Conservation (phyloP, 2,113 vertebrate genomes). For the Phodopus roborovskii region DNA sequence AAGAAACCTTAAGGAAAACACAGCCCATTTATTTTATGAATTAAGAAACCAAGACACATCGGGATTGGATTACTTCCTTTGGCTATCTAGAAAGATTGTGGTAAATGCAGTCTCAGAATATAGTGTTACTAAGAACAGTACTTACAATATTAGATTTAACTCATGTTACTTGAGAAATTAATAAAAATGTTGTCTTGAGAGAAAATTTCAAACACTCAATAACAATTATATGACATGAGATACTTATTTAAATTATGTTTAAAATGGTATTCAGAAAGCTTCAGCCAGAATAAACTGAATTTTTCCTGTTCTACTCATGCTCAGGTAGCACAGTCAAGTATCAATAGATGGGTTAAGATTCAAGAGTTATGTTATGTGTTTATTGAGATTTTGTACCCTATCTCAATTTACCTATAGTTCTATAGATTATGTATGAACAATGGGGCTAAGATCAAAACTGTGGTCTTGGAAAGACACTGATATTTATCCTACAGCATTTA, state of each 20-base stretch:
- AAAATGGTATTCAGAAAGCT: not conserved
- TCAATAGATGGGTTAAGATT: not conserved
- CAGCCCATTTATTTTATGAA: conserved; percentile 70
- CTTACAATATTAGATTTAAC: conserved; percentile 12
- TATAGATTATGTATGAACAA: too few relatives aligned
- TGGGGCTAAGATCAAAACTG: not conserved
- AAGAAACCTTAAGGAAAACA: conserved; percentile 48
- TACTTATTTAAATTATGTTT: not conserved
- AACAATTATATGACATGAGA: conserved; percentile 25
- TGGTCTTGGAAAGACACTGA: not conserved
- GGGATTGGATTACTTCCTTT: conserved; percentile 33
- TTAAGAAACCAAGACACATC: conserved; percentile 62
- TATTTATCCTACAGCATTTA: not conserved
- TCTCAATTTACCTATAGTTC: not conserved
- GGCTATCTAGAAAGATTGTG: not conserved
- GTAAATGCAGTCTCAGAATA: not conserved
- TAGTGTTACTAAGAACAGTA: not conserved
- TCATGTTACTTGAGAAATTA: conserved; percentile 43
- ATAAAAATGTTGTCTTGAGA: conserved; percentile 44
- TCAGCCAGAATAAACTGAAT: not conserved
- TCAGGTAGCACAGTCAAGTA: not conserved
- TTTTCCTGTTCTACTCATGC: not conserved
- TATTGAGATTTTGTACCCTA: not conserved
- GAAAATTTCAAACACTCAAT: conserved; percentile 17
- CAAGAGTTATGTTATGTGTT: not conserved